Conservation (phyloP, 2,797 vertebrate genomes). For the Vireo griseus region DNA sequence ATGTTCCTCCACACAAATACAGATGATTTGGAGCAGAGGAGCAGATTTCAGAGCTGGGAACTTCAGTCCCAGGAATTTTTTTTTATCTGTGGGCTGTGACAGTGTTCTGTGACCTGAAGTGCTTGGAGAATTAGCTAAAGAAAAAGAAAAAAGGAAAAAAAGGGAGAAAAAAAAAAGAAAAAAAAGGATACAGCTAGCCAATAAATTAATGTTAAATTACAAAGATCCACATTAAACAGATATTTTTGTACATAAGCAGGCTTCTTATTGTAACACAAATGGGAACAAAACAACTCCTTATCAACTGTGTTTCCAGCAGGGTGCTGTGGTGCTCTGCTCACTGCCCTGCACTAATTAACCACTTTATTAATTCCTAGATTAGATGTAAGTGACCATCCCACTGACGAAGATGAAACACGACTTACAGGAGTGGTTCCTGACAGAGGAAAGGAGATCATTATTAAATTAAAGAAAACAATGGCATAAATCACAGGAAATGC, state of each 20-base stretch:
- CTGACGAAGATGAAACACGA: background rate
- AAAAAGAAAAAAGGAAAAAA: background rate
- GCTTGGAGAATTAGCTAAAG: background rate
- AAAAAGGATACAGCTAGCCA: no score
- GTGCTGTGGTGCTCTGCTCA: background rate
- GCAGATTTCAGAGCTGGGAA: background rate
- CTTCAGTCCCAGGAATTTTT: background rate
- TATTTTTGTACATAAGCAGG: background rate
- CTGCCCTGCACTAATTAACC: background rate
- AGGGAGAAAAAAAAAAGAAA: rapidly evolving
- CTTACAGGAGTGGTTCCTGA: background rate
- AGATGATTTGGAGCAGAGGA: background rate
- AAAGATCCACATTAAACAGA: background rate
- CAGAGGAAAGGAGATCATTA: background rate
- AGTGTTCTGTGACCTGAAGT: background rate
- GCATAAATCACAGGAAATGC: background rate
- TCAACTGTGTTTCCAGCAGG: background rate
- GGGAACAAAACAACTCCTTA: background rate
- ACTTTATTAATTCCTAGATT: background rate
- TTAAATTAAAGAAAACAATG: background rate
- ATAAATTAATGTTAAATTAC: background rate
- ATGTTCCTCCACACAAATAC: background rate
- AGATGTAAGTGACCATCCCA: background rate
- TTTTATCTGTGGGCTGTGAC: background rate
- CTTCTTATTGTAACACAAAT: background rate